Evolutionary conservation across 1,140 invertebrate species (phyloP).

Genomic region (Caenorhabditis latens): DNA sequence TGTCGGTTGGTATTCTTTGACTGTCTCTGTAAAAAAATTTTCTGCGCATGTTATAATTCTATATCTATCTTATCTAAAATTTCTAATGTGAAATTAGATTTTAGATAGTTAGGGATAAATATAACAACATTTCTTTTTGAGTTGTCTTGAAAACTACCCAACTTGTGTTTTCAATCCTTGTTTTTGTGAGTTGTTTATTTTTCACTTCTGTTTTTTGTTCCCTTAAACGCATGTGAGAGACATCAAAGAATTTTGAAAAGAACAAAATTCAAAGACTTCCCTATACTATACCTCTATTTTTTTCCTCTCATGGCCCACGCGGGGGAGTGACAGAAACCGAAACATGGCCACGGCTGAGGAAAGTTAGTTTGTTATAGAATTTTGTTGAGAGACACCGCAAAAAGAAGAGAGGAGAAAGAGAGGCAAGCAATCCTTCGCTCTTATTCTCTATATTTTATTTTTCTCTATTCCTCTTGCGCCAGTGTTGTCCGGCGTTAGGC

Average conservation of each 20-base stretch:
- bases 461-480: not conserved
- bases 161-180: not conserved
- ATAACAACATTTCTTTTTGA: too few species aligned
- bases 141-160: not conserved
- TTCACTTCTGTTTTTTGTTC: not conserved
- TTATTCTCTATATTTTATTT: not conserved
- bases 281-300: not conserved
- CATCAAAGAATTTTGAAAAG: not conserved
- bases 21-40: too few species aligned
- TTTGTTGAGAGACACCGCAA: not conserved
- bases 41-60: too few species aligned
- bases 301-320: conserved; percentile 15
- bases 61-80: too few species aligned
- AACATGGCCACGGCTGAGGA: not conserved
- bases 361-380: conserved; percentile 51
- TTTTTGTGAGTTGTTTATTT: too few species aligned
- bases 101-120: too few species aligned
- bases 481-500: not conserved
- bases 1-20: too few species aligned
- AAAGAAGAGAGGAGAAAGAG: not conserved
- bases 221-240: not conserved
- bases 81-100: too few species aligned
- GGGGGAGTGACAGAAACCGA: conserved; percentile 46
- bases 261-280: conserved; percentile 9
- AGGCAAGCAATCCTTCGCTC: too few species aligned